Base-by-base conservation (phyloP, 2,113 vertebrate genomes). In the Columba janthina region DNA sequence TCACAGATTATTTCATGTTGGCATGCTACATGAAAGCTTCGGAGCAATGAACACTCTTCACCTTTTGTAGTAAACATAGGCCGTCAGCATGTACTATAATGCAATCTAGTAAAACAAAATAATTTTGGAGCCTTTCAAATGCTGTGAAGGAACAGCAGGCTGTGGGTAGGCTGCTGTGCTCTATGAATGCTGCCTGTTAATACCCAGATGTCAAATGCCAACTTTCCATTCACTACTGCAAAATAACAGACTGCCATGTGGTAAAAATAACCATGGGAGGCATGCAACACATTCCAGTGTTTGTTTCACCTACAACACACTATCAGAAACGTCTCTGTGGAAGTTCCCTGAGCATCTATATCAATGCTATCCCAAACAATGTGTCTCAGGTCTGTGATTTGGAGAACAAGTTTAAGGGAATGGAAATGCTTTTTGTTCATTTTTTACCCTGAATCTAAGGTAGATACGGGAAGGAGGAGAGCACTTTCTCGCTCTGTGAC, bases 241-340 rank as follows among this genome's bases (percentile, higher is more conserved):
- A 95, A 92, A 90, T 82, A 93, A 16, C 50, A 89, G 69, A 46
- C 7, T 28, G 26, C 34, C 50, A 62, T 7, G 14, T 0, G 10
- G 48, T 81, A 94, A 97, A 95, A 96, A 95, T 79, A 96, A 86
- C 74, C 56, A 60, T 10, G 4, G 34, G 54, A 96, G 74, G 88
- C 77, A 93, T 46, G 77, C 28, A 73, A 57, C 34, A 89, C 74
- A 72, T 90, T 84, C 71, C 62, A 93, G 34, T 1, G 12, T 48
- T 71, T 64, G 15, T 71, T 93, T 96, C 54, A 92, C 38, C 60
- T 77, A 54, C 31, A 85, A 36, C 38, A 61, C 10, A 18, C 25
- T 78, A 34, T 22, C 28, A 65, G 65, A 89, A 51, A 72, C 22
- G 10, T 15, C 24, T 77, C 60, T 78, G 38, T 78, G 70, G 50